A percentile compares a stretch with the other conserved stretches of the same genome.
Conservation (phyloP, 2,113 vertebrate genomes). For the Pungitius pungitius region DNA sequence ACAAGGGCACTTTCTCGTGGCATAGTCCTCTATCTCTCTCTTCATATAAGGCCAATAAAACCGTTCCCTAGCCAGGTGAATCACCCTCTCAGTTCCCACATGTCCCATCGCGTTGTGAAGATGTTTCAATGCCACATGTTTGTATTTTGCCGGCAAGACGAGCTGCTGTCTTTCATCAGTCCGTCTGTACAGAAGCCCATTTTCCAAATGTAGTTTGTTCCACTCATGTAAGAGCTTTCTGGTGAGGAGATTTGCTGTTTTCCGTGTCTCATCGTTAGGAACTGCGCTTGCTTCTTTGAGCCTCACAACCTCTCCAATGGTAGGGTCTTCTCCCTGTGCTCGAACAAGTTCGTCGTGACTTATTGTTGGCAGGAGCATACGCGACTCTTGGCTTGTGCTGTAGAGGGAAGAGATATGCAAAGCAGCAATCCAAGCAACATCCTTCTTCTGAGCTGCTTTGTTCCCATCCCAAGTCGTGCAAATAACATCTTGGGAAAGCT, state of each 20-base stretch:
- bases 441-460: neutral
- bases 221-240: neutral
- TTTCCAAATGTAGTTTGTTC: neutral
- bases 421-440: neutral
- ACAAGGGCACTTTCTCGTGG: too few species aligned
- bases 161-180: constrained; percentile 1
- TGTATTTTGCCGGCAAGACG: neutral
- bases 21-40: neutral
- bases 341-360: neutral
- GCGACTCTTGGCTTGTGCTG: neutral
- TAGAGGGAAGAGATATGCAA: neutral
- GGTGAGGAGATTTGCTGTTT: too few species aligned
- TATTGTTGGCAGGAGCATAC: neutral
- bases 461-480: neutral
- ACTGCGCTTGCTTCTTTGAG: neutral
- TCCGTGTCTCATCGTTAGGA: neutral
- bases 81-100: neutral
- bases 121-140: neutral
- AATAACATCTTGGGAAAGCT: neutral
- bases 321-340: neutral
- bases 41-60: neutral
- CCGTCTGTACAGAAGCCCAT: neutral
- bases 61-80: neutral
- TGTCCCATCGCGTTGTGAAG: neutral
- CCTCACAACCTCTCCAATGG: neutral